Conservation (phyloP, 2,888 invertebrate genomes). For the Epinotia ramella region DNA sequence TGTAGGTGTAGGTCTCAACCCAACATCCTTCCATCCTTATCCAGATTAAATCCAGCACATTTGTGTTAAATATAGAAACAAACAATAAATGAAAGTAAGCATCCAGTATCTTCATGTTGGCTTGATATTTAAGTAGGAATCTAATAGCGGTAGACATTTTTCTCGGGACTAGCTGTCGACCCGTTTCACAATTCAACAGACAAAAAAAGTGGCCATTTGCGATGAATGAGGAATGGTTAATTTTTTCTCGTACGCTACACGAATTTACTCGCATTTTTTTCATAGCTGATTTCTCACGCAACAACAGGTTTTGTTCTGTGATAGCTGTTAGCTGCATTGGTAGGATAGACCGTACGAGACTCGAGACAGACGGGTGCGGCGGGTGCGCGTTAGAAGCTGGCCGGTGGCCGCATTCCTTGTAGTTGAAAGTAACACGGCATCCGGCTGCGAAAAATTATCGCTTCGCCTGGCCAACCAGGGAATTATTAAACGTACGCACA, state of each 20-base stretch:
- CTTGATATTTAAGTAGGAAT: background rate
- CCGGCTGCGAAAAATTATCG: constrained; percentile 82
- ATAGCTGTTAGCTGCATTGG: constrained; percentile 29
- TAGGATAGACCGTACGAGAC: constrained; percentile 48
- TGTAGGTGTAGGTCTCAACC: constrained; percentile 16
- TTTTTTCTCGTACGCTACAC: constrained; percentile 18
- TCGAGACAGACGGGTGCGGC: constrained; percentile 65
- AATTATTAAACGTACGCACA: constrained; percentile 54
- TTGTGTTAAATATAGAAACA: background rate
- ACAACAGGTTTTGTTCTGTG: constrained; percentile 37
- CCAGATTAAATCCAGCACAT: background rate
- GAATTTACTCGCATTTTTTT: constrained; percentile 20
- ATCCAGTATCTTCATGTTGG: background rate
- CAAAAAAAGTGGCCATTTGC: constrained; percentile 26
- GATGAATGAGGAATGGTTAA: constrained; percentile 9
- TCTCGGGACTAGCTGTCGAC: constrained; percentile 5
- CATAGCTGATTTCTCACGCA: constrained; percentile 33
- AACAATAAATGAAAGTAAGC: background rate
- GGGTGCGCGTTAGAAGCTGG: constrained; percentile 71
- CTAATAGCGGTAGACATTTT: constrained; percentile 2
- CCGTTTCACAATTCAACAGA: constrained; percentile 19
- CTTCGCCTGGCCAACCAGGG: constrained; percentile 56
- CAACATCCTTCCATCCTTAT: background rate
- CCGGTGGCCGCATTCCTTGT: constrained; percentile 82
- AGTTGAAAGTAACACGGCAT: constrained; percentile 83